Evolutionary conservation across 1,140 invertebrate genomes (phyloP).

Genomic region (Apis dorsata): DNA sequence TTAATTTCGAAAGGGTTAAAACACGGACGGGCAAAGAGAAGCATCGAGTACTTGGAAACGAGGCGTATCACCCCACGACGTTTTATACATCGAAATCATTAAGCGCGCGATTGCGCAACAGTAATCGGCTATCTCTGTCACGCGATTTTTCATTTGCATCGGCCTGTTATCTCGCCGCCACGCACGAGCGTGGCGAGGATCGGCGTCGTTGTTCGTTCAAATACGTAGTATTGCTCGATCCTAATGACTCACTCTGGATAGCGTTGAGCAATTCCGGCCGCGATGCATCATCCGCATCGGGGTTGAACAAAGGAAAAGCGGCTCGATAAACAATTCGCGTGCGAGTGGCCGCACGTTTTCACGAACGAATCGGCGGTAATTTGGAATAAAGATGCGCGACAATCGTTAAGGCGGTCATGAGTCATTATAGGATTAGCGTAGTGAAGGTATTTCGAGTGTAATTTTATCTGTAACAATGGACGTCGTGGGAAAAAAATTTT

Average conservation of each 20-base stretch:
- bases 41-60: not conserved
- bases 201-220: conserved; percentile 13
- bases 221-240: conserved; percentile 28
- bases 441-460: no score
- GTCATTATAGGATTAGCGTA: no score
- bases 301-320: conserved; percentile 37
- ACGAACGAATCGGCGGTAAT: not conserved
- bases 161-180: conserved; percentile 45
- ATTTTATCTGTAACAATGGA: no score
- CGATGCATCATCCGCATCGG: conserved; percentile 25
- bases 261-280: conserved; percentile 38
- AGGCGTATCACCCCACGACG: not conserved
- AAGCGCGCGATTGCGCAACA: conserved; percentile 45
- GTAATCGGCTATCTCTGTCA: conserved; percentile 46
- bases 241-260: conserved; percentile 39
- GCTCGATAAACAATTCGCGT: conserved; percentile 36
- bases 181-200: conserved; percentile 38
- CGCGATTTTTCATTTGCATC: conserved; percentile 54
- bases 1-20: not conserved
- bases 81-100: conserved; percentile 33
- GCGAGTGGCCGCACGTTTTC: conserved; percentile 26
- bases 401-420: no score
- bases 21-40: not conserved
- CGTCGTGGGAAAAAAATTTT: no score
- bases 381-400: not conserved